A percentile compares a stretch with the other conserved stretches of the same genome.
phyloP scores from a whole-genome alignment of 1,140 invertebrate genomes.

The Aphaenogaster ashmeadi region DNA sequence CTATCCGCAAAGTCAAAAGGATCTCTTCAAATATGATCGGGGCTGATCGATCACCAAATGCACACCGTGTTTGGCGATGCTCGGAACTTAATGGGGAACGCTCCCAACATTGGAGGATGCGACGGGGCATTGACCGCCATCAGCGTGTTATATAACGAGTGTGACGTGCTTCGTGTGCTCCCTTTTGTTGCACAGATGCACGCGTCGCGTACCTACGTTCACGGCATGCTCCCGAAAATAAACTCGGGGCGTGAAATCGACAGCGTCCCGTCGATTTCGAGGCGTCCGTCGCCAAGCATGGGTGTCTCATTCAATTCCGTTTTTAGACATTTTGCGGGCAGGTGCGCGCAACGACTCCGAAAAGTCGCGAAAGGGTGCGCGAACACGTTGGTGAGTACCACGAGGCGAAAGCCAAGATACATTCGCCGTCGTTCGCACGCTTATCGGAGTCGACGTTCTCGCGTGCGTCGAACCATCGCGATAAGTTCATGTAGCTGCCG shows the following conservation, averaged over 20 bases:
- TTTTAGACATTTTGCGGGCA: neutral
- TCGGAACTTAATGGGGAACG: neutral
- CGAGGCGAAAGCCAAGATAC: neutral
- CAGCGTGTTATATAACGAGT: neutral
- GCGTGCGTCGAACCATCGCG: slow-evolving; percentile 40
- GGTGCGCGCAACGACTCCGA: slow-evolving; percentile 2
- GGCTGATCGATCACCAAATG: neutral
- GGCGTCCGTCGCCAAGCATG: neutral
- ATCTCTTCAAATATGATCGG: neutral
- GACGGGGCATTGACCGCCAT: slow-evolving; percentile 8
- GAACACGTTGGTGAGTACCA: slow-evolving; percentile 26
- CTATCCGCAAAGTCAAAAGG: neutral
- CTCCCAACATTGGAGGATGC: neutral
- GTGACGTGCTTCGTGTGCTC: neutral
- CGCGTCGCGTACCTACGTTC: neutral
- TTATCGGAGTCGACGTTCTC: slow-evolving; percentile 16
- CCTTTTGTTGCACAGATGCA: neutral
- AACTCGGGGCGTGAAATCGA: neutral
- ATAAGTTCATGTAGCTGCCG: slow-evolving; percentile 9
- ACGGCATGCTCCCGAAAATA: neutral
- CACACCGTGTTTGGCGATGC: neutral
- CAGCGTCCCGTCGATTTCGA: neutral
- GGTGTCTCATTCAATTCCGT: neutral
- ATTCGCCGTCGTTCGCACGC: slow-evolving; percentile 15
- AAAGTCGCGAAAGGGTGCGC: slow-evolving; percentile 7